Evolutionary conservation across 2,797 vertebrate species (phyloP).

Genomic region (Mus spretus): DNA sequence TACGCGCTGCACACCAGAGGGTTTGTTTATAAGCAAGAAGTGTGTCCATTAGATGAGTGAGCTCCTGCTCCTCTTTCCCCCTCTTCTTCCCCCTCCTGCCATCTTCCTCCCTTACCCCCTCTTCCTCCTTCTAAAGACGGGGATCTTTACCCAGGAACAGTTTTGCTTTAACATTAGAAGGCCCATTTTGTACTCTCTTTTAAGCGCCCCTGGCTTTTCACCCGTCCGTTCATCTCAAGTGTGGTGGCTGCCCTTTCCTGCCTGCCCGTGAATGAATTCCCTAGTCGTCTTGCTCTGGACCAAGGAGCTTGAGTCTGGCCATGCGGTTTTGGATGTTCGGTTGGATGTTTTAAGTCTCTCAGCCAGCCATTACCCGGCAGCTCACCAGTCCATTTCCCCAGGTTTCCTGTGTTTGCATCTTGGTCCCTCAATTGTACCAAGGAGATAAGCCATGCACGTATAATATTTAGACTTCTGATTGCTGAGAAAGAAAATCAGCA

Average conservation of each 20-base stretch:
- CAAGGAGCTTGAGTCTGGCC: neutral
- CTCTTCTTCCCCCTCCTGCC: no score
- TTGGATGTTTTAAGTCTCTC: neutral
- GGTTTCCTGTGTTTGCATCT: constrained; percentile 39
- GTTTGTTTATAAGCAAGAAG: neutral
- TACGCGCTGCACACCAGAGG: neutral
- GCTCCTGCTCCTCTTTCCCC: neutral
- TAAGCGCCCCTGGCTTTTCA: neutral
- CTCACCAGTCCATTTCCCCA: neutral
- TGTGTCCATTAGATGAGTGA: neutral
- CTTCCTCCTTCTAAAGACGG: neutral
- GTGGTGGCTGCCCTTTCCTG: neutral
- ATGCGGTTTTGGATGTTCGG: no score
- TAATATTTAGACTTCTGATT: constrained; percentile 68
- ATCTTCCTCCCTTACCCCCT: neutral
- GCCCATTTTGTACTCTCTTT: neutral
- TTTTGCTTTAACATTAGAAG: neutral
- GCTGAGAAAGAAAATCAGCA: neutral
- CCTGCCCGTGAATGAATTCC: neutral
- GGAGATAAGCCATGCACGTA: constrained; percentile 56
- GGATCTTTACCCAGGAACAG: neutral
- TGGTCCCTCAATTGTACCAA: neutral
- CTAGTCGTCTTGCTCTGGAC: neutral
- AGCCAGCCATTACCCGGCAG: neutral
- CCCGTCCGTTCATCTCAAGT: neutral